Evolutionary conservation across 37 sponge, comb jelly and placozoan species (phyloP).

Genomic region (Mnemiopsis leidyi): DNA sequence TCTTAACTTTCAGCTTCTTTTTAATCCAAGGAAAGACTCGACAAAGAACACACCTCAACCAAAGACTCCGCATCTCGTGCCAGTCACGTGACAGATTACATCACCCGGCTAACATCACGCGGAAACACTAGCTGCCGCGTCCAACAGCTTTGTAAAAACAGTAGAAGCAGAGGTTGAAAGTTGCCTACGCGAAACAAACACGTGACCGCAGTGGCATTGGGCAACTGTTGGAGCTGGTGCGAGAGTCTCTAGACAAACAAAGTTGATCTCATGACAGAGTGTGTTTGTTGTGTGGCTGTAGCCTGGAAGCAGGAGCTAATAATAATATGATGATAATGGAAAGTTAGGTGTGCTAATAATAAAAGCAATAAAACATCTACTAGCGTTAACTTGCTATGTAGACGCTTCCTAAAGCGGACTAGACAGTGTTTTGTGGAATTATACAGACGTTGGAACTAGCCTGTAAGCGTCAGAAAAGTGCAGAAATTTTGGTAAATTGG

Average conservation of each 20-base stretch:
- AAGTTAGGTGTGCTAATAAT: not conserved
- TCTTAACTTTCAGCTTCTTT: not conserved
- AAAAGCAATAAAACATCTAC: not conserved
- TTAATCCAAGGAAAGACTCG: not conserved
- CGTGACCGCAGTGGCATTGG: too few species aligned
- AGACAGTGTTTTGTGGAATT: too few species aligned
- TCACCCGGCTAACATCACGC: not conserved
- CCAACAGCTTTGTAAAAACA: not conserved
- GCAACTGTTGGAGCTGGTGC: too few species aligned
- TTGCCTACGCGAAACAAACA: not conserved
- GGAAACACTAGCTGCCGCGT: not conserved
- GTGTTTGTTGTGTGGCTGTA: not conserved
- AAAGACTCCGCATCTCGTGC: not conserved
- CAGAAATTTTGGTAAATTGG: too few species aligned
- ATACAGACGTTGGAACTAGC: too few species aligned
- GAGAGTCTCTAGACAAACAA: too few species aligned
- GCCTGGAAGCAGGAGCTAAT: not conserved
- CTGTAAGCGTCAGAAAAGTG: too few species aligned
- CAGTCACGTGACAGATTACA: not conserved
- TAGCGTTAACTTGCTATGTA: not conserved
- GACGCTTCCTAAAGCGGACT: not conserved
- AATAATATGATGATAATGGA: not conserved
- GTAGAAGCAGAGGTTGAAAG: not conserved
- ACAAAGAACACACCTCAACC: not conserved
- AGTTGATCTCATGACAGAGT: too few species aligned